Evolutionary conservation across 2,113 vertebrate species (phyloP).

Genomic region (Typhlomys cinereus): DNA sequence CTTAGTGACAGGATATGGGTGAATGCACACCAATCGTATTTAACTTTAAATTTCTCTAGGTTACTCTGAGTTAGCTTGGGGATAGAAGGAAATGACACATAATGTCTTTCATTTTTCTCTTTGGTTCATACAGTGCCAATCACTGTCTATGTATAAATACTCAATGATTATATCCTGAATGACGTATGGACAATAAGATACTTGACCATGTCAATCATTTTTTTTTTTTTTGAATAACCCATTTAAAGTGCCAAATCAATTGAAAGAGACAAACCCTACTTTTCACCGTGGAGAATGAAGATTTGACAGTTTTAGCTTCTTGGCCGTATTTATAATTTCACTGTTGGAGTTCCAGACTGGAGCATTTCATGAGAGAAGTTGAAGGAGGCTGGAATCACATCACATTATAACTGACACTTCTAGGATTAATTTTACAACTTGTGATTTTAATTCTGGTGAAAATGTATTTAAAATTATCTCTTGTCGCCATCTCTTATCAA

Average conservation of each 20-base stretch:
- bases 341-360: slow-evolving; percentile 2
- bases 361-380: slow-evolving; percentile 73
- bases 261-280: slow-evolving; percentile 34
- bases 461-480: slow-evolving; percentile 82
- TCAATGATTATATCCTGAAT: neutral
- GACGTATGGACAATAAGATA: slow-evolving; percentile 13
- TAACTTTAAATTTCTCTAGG: neutral
- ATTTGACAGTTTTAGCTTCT: slow-evolving; percentile 52
- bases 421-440: slow-evolving; percentile 83
- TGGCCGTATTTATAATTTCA: slow-evolving; percentile 41
- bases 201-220: slow-evolving; percentile 40
- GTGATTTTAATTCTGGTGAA: slow-evolving; percentile 83
- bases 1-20: neutral
- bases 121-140: neutral
- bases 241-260: slow-evolving; percentile 54
- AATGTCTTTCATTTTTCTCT: neutral
- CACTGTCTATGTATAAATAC: neutral
- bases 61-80: neutral
- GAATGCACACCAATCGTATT: neutral
- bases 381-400: slow-evolving; percentile 78
- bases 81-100: neutral
- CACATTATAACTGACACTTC: slow-evolving; percentile 78
- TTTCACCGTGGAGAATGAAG: slow-evolving; percentile 47
- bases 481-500: slow-evolving; percentile 83
- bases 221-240: slow-evolving; percentile 37